Base-by-base conservation (phyloP, 2,888 invertebrate species). In the Drosophila paramelanica region DNA sequence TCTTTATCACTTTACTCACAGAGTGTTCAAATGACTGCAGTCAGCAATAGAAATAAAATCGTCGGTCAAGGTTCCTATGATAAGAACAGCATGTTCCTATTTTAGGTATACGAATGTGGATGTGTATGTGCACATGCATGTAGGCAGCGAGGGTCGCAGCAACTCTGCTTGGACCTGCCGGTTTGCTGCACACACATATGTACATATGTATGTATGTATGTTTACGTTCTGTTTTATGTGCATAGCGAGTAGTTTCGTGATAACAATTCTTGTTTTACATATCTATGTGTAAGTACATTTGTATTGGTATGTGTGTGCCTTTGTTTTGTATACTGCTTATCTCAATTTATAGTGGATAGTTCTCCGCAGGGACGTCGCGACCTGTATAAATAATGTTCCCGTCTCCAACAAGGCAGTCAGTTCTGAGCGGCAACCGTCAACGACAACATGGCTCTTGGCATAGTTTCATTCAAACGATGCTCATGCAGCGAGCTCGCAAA, bases 311-410 rank as follows among this genome's bases (percentile, higher is more conserved):
- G 38, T 13, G 52, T n/a, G 7, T 60, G n/a, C 13, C 23, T 56
- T 23, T 56, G 43, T 59, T 23, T 41, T 70, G 46, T 53, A 42
- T 50, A 52, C 14, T 52, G 57, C 66, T 81, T 87, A 81, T 78
- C 74, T 78, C 43, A 41, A 31, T 61, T 76, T 67, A 53, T 39
- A 46, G 51, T 52, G 57, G 41, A 64, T 51, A 51, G 53, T 45
- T 70, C 46, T 71, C 61, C 41, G 60, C 73, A 52, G 42, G 46
- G 46, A 41, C 43, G 57, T 14, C 53, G 57, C 58, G 64, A 64
- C 49, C 47, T 51, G 47, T 84, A 84, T 87, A 87, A 23, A 84
- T 81, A 81, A 58, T 66, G 58, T 10, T 64, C 27, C 66, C 47
- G 45, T 43, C 61, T 55, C 31, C 45, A 50, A n/a, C 55, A 17